Conservation (phyloP, 2,113 vertebrate genomes). For the Glareola pratincola region DNA sequence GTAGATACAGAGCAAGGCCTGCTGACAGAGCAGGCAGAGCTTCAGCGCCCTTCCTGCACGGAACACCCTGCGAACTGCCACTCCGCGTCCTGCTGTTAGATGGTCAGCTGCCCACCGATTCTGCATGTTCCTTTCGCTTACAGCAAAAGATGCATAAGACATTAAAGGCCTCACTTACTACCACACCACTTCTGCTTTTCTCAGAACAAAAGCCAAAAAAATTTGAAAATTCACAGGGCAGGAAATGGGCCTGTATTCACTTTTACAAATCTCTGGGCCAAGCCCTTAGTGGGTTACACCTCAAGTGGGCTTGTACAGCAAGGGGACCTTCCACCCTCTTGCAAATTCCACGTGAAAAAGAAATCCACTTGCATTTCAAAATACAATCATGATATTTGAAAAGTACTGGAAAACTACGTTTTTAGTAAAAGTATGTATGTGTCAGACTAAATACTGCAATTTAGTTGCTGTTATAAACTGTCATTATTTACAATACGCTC, state of each 20-base stretch:
- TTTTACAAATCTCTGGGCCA: neutral
- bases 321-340: neutral
- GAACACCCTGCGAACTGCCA: no score
- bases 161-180: neutral
- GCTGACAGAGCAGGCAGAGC: no score
- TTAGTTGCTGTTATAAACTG: neutral
- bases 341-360: neutral
- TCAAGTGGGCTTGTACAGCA: neutral
- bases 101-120: neutral
- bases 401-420: neutral
- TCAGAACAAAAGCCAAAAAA: neutral
- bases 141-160: no score
- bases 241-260: neutral
- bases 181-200: neutral
- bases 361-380: neutral
- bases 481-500: neutral
- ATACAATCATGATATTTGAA: neutral
- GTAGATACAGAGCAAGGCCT: no score
- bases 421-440: neutral
- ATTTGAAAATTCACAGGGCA: neutral
- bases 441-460: neutral
- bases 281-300: neutral
- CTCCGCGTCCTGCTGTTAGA: no score
- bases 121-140: neutral
- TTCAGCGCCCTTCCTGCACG: no score